A percentile compares a stretch with the other conserved stretches of the same genome.
phyloP scores from a whole-genome alignment of 2,888 invertebrate genomes.

The Torymus aiolomorphi region DNA sequence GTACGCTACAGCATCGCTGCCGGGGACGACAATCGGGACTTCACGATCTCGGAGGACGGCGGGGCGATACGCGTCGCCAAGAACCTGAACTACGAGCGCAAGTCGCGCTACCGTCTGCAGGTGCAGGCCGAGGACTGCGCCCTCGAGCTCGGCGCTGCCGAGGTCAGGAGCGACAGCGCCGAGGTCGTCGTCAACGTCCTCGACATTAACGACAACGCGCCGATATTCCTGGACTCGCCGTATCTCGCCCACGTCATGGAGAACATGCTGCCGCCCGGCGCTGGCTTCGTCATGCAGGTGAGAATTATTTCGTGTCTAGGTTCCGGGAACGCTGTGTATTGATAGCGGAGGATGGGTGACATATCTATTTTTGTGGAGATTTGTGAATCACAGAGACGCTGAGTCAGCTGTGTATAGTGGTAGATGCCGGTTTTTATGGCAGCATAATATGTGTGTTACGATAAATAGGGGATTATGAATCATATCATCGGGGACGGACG shows the following conservation, averaged over 20 bases:
- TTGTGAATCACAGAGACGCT: too few relatives aligned
- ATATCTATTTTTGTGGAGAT: too few relatives aligned
- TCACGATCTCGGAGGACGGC: slow-evolving; percentile 93
- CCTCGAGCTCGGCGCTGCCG: slow-evolving; percentile 74
- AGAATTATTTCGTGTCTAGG: slow-evolving; percentile 35
- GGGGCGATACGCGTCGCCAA: slow-evolving; percentile 94
- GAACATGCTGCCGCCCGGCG: slow-evolving; percentile 87
- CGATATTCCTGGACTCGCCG: slow-evolving; percentile 95
- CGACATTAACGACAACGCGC: slow-evolving; percentile 96
- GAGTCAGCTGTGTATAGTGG: too few relatives aligned
- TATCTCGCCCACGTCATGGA: slow-evolving; percentile 96
- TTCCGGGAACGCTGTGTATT: too few relatives aligned
- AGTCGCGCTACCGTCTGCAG: slow-evolving; percentile 87
- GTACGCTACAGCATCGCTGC: slow-evolving; percentile 92
- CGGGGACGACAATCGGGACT: slow-evolving; percentile 94
- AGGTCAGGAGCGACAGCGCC: slow-evolving; percentile 80
- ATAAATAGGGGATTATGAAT: too few relatives aligned
- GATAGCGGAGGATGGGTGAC: too few relatives aligned
- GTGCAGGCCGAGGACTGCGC: slow-evolving; percentile 94
- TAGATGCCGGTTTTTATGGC: too few relatives aligned
- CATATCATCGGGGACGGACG: too few relatives aligned
- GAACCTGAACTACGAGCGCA: slow-evolving; percentile 94
- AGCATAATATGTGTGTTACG: too few relatives aligned
- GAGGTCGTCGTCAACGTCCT: slow-evolving; percentile 89
- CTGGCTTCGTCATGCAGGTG: slow-evolving; percentile 81